A percentile compares a stretch with the other conserved stretches of the same genome.
Conservation (phyloP, 2,113 vertebrate species). For the Lonchura striata region DNA sequence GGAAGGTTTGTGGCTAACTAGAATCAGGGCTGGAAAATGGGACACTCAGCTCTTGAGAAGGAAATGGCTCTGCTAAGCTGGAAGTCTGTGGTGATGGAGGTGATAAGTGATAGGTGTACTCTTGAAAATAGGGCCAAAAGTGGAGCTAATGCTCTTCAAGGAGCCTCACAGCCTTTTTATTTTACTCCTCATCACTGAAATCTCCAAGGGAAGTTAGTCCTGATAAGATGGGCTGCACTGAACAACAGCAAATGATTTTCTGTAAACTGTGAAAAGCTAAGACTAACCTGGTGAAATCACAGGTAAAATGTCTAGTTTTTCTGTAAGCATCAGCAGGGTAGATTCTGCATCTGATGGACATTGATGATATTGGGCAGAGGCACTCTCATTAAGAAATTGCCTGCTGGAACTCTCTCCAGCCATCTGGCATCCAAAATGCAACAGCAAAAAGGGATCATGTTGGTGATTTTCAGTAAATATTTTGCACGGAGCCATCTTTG, state of each 20-base stretch:
- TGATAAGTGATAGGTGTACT: fast-evolving
- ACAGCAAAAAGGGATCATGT: neutral
- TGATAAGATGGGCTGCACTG: neutral
- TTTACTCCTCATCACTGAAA: neutral
- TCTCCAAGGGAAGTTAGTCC: neutral
- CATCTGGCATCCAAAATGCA: slow-evolving; percentile 41
- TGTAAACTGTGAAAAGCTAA: neutral
- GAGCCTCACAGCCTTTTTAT: neutral
- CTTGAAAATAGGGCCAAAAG: neutral
- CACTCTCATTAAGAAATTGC: slow-evolving; percentile 26
- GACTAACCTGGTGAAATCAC: neutral
- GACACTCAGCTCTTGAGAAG: neutral
- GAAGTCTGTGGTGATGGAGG: neutral
- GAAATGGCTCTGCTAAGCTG: neutral
- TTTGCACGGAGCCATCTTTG: slow-evolving; percentile 16
- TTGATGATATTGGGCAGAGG: neutral
- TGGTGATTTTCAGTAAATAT: slow-evolving; percentile 41
- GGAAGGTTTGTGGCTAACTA: neutral
- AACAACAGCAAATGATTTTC: neutral
- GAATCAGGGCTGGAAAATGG: neutral
- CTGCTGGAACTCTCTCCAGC: slow-evolving; percentile 27
- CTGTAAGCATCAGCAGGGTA: slow-evolving; percentile 15
- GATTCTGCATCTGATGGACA: neutral
- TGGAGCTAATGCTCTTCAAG: neutral
- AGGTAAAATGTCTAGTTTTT: neutral